phyloP scores from a whole-genome alignment of 1,140 invertebrate genomes.

The Drosophila sproati region DNA sequence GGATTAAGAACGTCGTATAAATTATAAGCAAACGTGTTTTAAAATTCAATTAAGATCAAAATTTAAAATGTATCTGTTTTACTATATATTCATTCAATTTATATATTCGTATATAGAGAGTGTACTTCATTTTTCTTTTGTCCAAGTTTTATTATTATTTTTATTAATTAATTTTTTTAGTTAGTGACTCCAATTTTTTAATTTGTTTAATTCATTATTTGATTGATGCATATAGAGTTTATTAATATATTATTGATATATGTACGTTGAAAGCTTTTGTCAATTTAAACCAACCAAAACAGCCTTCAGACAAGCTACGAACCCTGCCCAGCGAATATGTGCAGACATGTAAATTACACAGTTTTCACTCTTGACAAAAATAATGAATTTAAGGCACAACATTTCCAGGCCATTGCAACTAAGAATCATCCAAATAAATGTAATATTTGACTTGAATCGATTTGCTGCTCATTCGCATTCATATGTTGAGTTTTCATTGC shows the following conservation, averaged over 20 bases:
- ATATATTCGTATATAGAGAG: no score
- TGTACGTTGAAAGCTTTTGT: background rate
- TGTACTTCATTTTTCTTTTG: no score
- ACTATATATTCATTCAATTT: no score
- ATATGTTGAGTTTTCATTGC: constrained; percentile 4
- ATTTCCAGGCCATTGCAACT: constrained; percentile 21
- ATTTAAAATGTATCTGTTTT: background rate
- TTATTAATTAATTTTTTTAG: no score
- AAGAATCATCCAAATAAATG: constrained; percentile 29
- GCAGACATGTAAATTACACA: constrained; percentile 6
- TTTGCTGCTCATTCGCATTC: constrained; percentile 36
- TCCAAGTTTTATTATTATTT: no score
- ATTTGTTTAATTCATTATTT: background rate
- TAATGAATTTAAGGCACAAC: constrained; percentile 46
- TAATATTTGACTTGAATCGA: constrained; percentile 58
- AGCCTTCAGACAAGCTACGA: background rate
- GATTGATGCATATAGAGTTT: background rate
- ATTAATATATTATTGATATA: constrained; percentile 14
- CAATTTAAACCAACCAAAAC: background rate
- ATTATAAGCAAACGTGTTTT: constrained; percentile 4
- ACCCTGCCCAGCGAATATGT: background rate
- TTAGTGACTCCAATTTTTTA: background rate
- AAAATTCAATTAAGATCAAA: constrained; percentile 8
- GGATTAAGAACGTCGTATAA: constrained; percentile 2
- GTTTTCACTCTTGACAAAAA: constrained; percentile 14